Conservation (phyloP, 2,888 invertebrate genomes). For the Dorcus parallelipipedus region DNA sequence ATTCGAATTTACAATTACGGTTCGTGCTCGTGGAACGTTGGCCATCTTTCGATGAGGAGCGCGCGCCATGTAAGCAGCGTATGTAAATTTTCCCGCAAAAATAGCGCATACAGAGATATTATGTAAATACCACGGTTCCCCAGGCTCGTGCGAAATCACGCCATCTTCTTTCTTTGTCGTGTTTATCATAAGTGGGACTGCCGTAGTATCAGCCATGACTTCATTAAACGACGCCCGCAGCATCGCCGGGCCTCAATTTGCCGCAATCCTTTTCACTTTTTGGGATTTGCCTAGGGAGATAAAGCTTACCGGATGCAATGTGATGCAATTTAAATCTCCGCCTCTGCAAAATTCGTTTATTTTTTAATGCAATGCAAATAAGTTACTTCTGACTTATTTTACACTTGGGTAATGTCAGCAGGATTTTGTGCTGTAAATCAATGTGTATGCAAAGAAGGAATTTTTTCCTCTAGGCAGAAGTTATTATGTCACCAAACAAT, state of each 20-base stretch:
- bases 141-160: neutral
- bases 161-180: neutral
- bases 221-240: slow-evolving; percentile 1
- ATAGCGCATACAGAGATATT: neutral
- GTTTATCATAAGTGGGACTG: neutral
- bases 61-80: no score
- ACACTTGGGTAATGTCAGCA: neutral
- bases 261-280: neutral
- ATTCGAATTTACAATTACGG: no score
- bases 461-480: no score
- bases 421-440: no score
- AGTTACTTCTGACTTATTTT: neutral
- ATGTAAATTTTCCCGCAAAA: no score
- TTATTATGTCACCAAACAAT: no score
- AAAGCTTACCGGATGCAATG: neutral
- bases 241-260: neutral
- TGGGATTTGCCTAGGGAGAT: neutral
- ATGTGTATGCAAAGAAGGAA: no score
- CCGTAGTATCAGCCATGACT: neutral
- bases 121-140: neutral
- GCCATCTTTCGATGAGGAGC: no score
- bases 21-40: no score
- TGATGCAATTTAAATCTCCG: slow-evolving; percentile 1
- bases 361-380: neutral
- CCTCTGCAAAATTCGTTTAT: neutral